Base-by-base conservation (phyloP, 1,140 invertebrate genomes). In the Copidosoma floridanum region DNA sequence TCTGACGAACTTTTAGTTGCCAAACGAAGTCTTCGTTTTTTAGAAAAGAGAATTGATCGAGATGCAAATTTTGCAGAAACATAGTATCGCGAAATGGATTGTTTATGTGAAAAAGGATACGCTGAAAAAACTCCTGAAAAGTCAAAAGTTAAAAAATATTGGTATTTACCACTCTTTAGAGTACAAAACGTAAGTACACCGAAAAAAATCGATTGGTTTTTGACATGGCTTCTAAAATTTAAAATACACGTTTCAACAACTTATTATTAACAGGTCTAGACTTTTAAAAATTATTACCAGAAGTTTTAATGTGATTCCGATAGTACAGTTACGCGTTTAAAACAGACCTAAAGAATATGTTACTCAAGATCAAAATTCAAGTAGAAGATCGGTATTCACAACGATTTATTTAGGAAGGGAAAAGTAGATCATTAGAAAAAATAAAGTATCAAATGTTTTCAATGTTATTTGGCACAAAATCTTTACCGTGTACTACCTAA, bases 401-500 rank as follows among this genome's bases (percentile, higher is more conserved):
- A 32, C 6, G 29, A 32, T 32, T 12, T 32, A 8, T 32, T 32
- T 32, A 8, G 6, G 6, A 12, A 12, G 29, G 29, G 12, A 12
- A 32, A 32, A 12, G 12, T 32, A 32, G 29, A 32, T 8, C 29
- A 12, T 8, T 32, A 32, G 29, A 32, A 8, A 6, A 6, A 12
- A 32, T 32, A 6, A 12, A 32, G 12, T 32, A 32, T 32, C 0
- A 32, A 6, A 32, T 6, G 12, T 8, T 6, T 32, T 12, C 29
- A 32, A n/a, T 32, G 29, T 32, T 32, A 12, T 5, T 76, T 77
- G 75, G 72, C 0, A 69, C 73, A 0, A 54, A 54, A 5, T 72
- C 67, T 12, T 74, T 72, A 2, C 71, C 71, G 4, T 67, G 57
- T 37, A 54, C 61, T 4, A 74, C 71, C 0, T 57, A 69, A 12